Evolutionary conservation across 2,797 vertebrate genomes (phyloP).

Genomic region (Spondyliosoma cantharus): DNA sequence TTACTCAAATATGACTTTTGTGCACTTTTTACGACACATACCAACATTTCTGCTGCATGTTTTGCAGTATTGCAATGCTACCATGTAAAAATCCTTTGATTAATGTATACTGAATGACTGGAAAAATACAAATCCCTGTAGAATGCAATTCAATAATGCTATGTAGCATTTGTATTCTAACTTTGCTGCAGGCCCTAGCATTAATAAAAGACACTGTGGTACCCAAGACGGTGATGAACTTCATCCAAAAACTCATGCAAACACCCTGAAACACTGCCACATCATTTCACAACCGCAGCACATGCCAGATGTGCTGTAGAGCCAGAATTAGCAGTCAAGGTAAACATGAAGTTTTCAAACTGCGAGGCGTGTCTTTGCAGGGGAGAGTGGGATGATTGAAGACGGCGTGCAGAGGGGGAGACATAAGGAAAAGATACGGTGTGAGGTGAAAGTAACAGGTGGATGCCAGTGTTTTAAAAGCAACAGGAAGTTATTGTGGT

Average conservation of each 20-base stretch:
- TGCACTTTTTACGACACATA: background rate
- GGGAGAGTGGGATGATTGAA: background rate
- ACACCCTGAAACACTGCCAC: background rate
- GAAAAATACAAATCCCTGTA: background rate
- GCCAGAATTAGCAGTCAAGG: background rate
- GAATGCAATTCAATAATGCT: background rate
- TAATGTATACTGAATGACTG: background rate
- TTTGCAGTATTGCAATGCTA: background rate
- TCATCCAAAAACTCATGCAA: background rate
- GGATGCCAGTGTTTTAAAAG: background rate
- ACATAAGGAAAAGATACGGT: no score
- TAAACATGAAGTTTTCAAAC: background rate
- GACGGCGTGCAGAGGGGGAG: background rate
- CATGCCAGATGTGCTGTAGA: background rate
- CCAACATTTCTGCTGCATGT: background rate
- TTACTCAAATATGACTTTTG: no score
- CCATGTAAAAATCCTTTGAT: background rate
- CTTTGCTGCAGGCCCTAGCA: no score
- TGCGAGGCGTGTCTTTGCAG: background rate
- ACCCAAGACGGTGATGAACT: background rate
- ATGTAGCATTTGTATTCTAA: background rate
- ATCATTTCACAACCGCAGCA: background rate
- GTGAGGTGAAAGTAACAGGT: background rate
- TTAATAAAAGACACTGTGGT: background rate
- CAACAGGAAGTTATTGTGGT: background rate